These are phyloP conservation scores for Cyclura pinguis DNA, from an alignment of 2,797 vertebrate species.

Conservation along the genomic window DNA sequence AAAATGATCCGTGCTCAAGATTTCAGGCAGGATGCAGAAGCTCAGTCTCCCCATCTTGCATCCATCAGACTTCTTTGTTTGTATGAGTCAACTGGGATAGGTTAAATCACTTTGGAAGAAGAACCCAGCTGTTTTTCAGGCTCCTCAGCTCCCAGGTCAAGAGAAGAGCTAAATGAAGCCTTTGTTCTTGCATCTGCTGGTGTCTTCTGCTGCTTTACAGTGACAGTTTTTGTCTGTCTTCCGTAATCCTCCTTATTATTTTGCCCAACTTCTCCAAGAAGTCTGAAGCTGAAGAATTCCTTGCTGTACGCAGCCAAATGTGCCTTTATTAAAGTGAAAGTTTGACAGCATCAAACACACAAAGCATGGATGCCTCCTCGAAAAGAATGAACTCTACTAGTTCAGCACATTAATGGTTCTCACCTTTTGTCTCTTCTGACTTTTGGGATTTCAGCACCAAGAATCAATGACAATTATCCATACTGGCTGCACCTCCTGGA, in stretches of 20 bases:
- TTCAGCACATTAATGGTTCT: background rate
- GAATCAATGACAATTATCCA: too few relatives aligned
- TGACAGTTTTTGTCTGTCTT: conserved; percentile 60
- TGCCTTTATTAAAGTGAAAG: background rate
- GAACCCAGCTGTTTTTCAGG: conserved; percentile 30
- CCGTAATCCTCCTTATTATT: conserved; percentile 49
- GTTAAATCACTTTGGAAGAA: background rate
- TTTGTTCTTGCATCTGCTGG: conserved; percentile 50
- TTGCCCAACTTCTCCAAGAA: conserved; percentile 15
- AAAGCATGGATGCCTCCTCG: background rate
- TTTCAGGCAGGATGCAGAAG: conserved; percentile 11
- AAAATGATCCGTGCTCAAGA: conserved; percentile 13
- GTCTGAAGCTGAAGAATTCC: background rate
- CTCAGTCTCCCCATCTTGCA: background rate
- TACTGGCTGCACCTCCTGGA: too few relatives aligned
- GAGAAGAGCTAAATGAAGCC: conserved; percentile 48
- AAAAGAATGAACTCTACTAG: background rate
- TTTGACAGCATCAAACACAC: background rate
- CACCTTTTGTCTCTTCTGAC: too few relatives aligned
- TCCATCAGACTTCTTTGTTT: background rate
- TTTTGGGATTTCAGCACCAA: too few relatives aligned
- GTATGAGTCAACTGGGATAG: conserved; percentile 5
- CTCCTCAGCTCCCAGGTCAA: conserved; percentile 36
- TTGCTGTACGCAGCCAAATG: background rate
- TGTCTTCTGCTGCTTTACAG: conserved; percentile 45